Base-by-base conservation (phyloP, 2,797 vertebrate species). In the Fringilla coelebs region DNA sequence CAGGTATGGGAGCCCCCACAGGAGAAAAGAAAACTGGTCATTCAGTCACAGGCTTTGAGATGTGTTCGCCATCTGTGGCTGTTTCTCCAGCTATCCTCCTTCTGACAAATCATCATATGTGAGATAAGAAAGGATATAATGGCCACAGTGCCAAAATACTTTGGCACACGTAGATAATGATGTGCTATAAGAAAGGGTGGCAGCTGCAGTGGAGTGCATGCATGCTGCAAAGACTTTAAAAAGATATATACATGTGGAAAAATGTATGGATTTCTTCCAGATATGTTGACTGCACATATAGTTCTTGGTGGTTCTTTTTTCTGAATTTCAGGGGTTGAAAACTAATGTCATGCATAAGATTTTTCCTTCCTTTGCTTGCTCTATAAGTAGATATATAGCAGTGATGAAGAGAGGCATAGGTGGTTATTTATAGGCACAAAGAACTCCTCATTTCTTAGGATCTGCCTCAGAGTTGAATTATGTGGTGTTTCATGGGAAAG, bases 101-200 rank as follows among this genome's bases (percentile, higher is more conserved):
- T 22, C 66, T 70, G 57, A 24, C 5, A 6, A 25, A 73, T 20
- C 36, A 25, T 9, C 3, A 1, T 12, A 40, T 36, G 13, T 43
- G 48, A 81, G 28, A 29, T 41, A 61, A 61, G 31, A 17, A 75
- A 75, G 45, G 13, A 62, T 65, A 21, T 15, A 7, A 26, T 11
- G 11, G 38, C 57, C 19, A 7, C 40, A 24, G 29, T 77, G 51
- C 73, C 54, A 54, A 77, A 82, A 79, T 65, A 29, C 7, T 14
- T 68, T 17, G 40, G 43, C 31, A 62, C 21, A 21, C 0, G 0
- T 32, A n/a, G 49, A 31, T 63, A 67, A 75, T 1, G 1, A 29
- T 4, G 1, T 51, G 49, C 28, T 73, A 25, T 34, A 55, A 71
- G 62, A 51, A 84, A 41, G 63, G 11, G 18, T 28, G 36, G 84